Evolutionary conservation across 1,140 invertebrate species (phyloP).

Genomic region (Atopsyche davidsoni): DNA sequence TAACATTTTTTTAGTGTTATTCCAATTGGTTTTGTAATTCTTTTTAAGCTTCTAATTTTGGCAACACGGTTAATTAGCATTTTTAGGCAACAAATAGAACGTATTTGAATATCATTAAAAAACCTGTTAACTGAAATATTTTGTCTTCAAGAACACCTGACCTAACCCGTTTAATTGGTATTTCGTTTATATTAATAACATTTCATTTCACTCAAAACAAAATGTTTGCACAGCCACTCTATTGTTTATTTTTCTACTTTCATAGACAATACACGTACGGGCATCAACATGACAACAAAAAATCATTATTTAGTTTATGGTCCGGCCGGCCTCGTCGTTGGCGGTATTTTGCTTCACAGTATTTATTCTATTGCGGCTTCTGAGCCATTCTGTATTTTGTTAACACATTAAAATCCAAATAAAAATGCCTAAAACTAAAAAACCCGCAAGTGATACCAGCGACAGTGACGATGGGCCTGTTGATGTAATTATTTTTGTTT

Average conservation of each 20-base stretch:
- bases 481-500: conserved; percentile 38
- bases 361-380: background rate
- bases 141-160: too few relatives aligned
- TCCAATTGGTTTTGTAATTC: too few relatives aligned
- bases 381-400: background rate
- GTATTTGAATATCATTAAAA: too few relatives aligned
- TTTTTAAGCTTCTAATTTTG: too few relatives aligned
- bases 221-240: background rate
- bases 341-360: background rate
- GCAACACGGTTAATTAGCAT: too few relatives aligned
- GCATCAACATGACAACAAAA: background rate
- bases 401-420: background rate
- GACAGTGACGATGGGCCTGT: conserved; percentile 47
- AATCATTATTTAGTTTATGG: background rate
- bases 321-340: too few relatives aligned
- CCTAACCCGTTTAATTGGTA: background rate
- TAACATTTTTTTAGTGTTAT: too few relatives aligned
- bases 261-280: background rate
- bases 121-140: too few relatives aligned
- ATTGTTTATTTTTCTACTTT: background rate
- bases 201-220: too few relatives aligned
- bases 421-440: conserved; percentile 46
- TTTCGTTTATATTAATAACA: background rate
- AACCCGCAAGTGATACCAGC: conserved; percentile 37
- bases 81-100: too few relatives aligned